These are phyloP conservation scores for Pimpla rufipes DNA, from an alignment of 2,888 invertebrate genomes.

Conservation along the genomic window DNA sequence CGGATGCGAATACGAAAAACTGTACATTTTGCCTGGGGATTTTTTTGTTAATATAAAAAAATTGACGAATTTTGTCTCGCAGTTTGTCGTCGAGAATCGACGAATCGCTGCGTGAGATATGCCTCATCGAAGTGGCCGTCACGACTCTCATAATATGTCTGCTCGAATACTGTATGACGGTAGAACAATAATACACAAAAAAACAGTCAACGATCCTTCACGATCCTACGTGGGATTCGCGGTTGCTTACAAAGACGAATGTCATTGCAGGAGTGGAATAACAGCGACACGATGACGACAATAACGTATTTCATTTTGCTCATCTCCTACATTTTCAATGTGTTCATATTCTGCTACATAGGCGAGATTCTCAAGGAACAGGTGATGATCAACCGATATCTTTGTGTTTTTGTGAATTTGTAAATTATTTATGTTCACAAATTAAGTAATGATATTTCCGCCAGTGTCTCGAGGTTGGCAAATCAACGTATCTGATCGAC, in stretches of 20 bases:
- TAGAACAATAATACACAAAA: slow-evolving; percentile 54
- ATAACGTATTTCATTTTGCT: slow-evolving; percentile 74
- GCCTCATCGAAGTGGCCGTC: slow-evolving; percentile 79
- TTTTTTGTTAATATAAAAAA: not conserved
- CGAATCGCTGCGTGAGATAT: slow-evolving; percentile 74
- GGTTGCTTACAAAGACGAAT: not conserved
- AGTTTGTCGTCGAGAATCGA: slow-evolving; percentile 50
- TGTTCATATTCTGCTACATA: slow-evolving; percentile 80
- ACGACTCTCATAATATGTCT: slow-evolving; percentile 81
- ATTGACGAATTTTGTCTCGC: not conserved
- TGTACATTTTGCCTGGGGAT: too few species aligned
- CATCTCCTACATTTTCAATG: slow-evolving; percentile 78
- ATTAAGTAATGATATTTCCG: slow-evolving; percentile 19
- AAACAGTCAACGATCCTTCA: not conserved
- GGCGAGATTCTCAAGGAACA: slow-evolving; percentile 78
- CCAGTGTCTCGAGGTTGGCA: slow-evolving; percentile 70
- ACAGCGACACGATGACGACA: slow-evolving; percentile 49
- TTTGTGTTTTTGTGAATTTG: not conserved
- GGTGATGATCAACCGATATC: slow-evolving; percentile 71
- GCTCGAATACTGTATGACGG: slow-evolving; percentile 79
- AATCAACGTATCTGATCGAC: slow-evolving; percentile 76
- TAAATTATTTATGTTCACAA: not conserved
- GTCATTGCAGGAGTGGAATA: slow-evolving; percentile 54
- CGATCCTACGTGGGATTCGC: not conserved
- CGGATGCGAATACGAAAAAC: too few species aligned